Conservation (phyloP, 1,140 invertebrate species). For the Neotoxoptera formosana region DNA sequence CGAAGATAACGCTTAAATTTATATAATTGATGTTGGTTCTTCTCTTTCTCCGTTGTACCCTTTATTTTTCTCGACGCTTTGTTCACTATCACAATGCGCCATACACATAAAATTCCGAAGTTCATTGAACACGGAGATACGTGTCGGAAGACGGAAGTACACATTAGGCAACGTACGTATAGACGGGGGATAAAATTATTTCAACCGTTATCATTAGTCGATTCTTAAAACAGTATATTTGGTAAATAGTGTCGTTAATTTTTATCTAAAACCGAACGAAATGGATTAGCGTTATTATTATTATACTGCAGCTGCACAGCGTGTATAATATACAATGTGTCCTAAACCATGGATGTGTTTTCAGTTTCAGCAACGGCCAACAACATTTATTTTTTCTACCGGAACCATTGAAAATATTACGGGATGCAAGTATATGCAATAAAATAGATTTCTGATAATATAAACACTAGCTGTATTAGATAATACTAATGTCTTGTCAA, state of each 20-base stretch:
- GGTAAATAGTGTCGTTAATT: conserved; percentile 6
- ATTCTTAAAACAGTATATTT: conserved; percentile 12
- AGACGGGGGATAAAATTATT: background rate
- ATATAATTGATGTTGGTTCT: conserved; percentile 11
- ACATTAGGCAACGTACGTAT: background rate
- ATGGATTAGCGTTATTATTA: background rate
- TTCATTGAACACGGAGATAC: conserved; percentile 15
- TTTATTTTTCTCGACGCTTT: background rate
- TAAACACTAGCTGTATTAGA: background rate
- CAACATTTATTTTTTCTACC: background rate
- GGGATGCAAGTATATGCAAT: background rate
- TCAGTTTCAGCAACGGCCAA: background rate
- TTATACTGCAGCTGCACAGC: too few relatives aligned
- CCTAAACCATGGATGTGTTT: background rate
- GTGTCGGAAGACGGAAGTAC: background rate
- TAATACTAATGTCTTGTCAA: background rate
- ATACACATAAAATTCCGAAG: background rate
- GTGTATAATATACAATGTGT: background rate
- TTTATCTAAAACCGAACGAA: background rate
- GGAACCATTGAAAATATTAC: background rate
- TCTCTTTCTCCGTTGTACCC: background rate
- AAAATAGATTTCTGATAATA: background rate
- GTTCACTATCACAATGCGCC: background rate
- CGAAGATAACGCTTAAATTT: background rate
- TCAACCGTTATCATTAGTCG: background rate